Evolutionary conservation across 1,140 invertebrate genomes (phyloP), one percentile per base, ranked within the genome.

Genomic region (Drosophila punjabiensis): DNA sequence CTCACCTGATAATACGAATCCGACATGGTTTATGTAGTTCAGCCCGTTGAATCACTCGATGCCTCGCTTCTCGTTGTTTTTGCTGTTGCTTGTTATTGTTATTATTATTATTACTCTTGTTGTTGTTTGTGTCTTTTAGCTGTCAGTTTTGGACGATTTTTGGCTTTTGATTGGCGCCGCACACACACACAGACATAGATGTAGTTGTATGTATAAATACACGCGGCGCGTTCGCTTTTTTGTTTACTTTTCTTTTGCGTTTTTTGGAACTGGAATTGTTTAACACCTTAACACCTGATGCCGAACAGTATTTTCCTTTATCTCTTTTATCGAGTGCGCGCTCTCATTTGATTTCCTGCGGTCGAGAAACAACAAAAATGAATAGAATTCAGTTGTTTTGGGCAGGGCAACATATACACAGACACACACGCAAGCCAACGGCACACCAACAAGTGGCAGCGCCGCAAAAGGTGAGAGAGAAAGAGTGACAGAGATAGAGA

Each of bases 1-100:
- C 86, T 89, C 76, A 89, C 86, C 86, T 89, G 86, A 89, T 89
- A 89, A 89, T 89, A 90, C 62, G 86, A 89, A 90, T 89, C 86
- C 86, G 85, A 90, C 85, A 89, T 89, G 82, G 83, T 89, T 82
- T 79, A 71, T 79, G 45, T 79, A 56, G 75, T 77, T 69, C 69
- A 53, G 63, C 64, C 48, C 52, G 70, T 83, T 87, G 83, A 87
- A 80, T 87, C 84, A 87, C 83, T 79, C 63, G 65, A 74, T 74
- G 70, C 70, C 68, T 74, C 50, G 77, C 64, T 82, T 45, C 37
- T 41, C 50, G 58, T 60, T 76, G 50, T 67, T 73, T 50, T 76
- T 48, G 18, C 53, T 66, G 69, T 41, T 58, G 56, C 14, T 65
- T 41, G 7, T 37, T 55, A 13, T 59, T n/a, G n/a, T n/a, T 60